Evolutionary conservation across 2,113 vertebrate species (phyloP).

Genomic region (Sinocyclocheilus grahami): DNA sequence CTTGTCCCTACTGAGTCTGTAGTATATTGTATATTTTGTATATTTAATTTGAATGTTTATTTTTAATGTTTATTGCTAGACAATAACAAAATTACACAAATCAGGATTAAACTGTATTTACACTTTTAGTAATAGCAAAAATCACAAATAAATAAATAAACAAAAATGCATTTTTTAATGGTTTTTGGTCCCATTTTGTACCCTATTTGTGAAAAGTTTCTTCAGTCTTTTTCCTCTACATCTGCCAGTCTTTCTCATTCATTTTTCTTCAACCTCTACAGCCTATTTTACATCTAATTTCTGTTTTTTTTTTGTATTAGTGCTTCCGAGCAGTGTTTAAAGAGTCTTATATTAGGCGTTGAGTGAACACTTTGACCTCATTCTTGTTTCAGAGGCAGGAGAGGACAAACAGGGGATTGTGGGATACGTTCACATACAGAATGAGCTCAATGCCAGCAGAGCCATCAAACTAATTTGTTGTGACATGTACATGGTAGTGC

Average conservation of each 20-base stretch:
- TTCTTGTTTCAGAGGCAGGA: conserved; percentile 5
- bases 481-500: not conserved
- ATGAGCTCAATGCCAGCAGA: not conserved
- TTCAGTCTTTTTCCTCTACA: not conserved
- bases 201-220: not conserved
- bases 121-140: no score
- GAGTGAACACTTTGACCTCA: conserved; percentile 12
- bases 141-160: no score
- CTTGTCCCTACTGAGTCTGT: not conserved
- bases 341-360: not conserved
- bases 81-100: no score
- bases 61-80: no score
- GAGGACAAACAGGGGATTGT: conserved; percentile 15
- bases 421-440: not conserved
- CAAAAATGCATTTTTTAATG: not conserved
- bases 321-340: not conserved
- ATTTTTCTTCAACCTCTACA: no score
- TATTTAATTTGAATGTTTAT: not conserved
- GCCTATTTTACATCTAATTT: conserved; percentile 15
- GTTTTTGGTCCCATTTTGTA: not conserved
- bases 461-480: not conserved
- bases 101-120: no score
- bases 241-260: not conserved
- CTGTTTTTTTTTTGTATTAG: not conserved
- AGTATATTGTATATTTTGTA: not conserved